Evolutionary conservation across 2,797 vertebrate genomes (phyloP).

Genomic region (Cryptoblepharus egeriae): DNA sequence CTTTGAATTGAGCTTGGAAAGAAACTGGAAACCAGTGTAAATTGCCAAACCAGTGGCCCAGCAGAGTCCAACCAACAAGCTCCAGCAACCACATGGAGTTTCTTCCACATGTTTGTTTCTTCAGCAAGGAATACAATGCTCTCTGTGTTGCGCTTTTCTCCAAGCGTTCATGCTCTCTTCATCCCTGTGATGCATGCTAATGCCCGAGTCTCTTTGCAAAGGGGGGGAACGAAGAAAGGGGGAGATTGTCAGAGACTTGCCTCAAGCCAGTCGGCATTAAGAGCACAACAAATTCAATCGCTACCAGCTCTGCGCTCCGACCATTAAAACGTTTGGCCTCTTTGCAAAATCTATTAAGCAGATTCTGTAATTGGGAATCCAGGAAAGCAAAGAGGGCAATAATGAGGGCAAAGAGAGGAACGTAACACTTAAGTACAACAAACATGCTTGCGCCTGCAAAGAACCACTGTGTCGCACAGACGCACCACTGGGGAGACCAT

Average conservation of each 20-base stretch:
- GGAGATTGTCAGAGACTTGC: slow-evolving; percentile 48
- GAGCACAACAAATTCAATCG: slow-evolving; percentile 20
- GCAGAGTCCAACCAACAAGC: no score
- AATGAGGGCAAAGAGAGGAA: not conserved
- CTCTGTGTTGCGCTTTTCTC: slow-evolving; percentile 36
- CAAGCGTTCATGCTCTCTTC: not conserved
- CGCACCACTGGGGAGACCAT: not conserved
- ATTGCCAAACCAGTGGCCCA: no score
- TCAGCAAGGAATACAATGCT: slow-evolving; percentile 31
- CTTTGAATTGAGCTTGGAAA: no score
- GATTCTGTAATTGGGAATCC: not conserved
- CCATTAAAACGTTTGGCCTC: slow-evolving; percentile 25
- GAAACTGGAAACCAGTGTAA: no score
- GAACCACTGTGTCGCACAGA: not conserved
- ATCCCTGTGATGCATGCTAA: no score
- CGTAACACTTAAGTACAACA: not conserved
- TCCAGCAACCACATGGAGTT: no score
- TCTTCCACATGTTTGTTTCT: slow-evolving; percentile 3
- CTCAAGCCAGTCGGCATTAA: slow-evolving; percentile 48
- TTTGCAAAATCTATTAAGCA: not conserved
- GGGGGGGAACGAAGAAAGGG: slow-evolving; percentile 47
- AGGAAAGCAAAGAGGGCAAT: not conserved
- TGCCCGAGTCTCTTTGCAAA: slow-evolving; percentile 20
- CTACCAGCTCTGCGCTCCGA: slow-evolving; percentile 13
- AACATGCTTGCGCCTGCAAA: not conserved